Evolutionary conservation across 2,113 vertebrate genomes (phyloP).

Genomic region (Peromyscus maniculatus): DNA sequence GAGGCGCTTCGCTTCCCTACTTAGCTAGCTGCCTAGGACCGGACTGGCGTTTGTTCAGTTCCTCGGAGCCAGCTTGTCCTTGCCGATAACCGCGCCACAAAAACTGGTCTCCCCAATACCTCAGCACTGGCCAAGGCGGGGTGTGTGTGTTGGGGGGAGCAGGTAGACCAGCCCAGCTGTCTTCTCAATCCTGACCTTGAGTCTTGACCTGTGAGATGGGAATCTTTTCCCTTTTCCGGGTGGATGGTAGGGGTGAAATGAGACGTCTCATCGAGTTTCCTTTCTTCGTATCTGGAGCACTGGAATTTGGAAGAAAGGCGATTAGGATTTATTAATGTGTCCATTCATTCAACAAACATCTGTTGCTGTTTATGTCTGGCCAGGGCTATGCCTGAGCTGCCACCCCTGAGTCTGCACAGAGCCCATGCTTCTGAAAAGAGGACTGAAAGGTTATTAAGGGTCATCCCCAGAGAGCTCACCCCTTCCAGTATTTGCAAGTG

Average conservation of each 20-base stretch:
- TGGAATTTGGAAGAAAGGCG: not conserved
- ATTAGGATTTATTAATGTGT: not conserved
- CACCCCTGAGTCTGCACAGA: not conserved
- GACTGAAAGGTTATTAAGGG: not conserved
- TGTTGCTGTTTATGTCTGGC: not conserved
- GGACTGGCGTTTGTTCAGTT: not conserved
- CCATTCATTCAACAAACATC: not conserved
- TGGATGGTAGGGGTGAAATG: not conserved
- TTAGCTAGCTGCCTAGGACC: too few relatives aligned
- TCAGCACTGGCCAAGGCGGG: not conserved
- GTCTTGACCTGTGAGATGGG: not conserved
- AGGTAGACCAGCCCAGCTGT: not conserved
- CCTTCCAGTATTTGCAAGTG: not conserved
- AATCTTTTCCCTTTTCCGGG: not conserved
- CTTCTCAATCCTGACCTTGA: not conserved
- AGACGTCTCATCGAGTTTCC: not conserved
- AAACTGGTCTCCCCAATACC: not conserved
- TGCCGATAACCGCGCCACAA: not conserved
- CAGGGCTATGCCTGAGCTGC: not conserved
- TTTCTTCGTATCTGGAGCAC: not conserved
- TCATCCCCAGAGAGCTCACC: not conserved
- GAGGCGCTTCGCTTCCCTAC: not conserved
- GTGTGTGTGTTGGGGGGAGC: too few relatives aligned
- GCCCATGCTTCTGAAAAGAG: not conserved
- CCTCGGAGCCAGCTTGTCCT: not conserved